These are phyloP conservation scores for Stramonita haemastoma DNA, from an alignment of 2,888 invertebrate genomes.

Conservation along the genomic window DNA sequence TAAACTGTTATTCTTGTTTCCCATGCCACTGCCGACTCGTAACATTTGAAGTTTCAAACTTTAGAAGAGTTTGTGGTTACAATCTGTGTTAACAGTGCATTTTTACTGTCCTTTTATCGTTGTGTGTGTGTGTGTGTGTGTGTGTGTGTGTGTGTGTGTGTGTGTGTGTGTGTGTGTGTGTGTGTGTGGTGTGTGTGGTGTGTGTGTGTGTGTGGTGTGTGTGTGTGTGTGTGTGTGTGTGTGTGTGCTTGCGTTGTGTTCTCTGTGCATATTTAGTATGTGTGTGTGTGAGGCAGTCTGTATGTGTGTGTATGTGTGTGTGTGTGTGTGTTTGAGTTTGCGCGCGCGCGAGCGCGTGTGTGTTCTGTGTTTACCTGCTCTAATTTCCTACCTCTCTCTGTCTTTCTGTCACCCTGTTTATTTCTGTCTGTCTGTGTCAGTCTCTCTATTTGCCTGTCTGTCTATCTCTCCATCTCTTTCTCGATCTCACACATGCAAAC, in stretches of 20 bases:
- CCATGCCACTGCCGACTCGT: no score
- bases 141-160: not conserved
- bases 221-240: no score
- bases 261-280: no score
- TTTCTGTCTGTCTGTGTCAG: not conserved
- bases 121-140: not conserved
- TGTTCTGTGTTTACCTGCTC: no score
- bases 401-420: not conserved
- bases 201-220: no score
- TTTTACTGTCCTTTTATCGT: not conserved
- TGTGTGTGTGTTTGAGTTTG: no score
- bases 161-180: not conserved
- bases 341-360: no score
- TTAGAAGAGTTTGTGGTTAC: no score
- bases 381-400: not conserved
- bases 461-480: not conserved
- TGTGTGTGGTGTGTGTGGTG: not conserved
- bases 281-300: not conserved
- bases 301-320: not conserved
- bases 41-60: no score
- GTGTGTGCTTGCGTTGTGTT: no score
- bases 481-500: not conserved
- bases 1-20: no score
- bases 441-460: not conserved
- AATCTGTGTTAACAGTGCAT: no score